Conservation (phyloP, 2,797 vertebrate genomes). For the Hemitrygon akajei region DNA sequence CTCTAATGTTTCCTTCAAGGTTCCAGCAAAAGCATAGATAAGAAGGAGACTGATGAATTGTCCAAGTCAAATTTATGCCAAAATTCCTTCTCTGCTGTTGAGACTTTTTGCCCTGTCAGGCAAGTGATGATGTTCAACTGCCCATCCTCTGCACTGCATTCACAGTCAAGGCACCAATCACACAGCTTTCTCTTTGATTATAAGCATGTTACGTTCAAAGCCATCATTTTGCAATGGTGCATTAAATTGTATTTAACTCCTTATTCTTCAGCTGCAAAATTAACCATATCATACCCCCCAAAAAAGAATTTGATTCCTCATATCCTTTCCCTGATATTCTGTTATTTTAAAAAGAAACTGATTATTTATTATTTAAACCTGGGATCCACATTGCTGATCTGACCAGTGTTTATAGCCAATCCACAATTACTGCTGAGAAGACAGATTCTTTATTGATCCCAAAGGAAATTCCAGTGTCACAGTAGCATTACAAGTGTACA, state of each 20-base stretch:
- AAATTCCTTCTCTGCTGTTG: conserved; percentile 36
- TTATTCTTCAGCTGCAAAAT: not conserved
- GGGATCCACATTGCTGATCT: too few species aligned
- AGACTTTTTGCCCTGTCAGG: conserved; percentile 23
- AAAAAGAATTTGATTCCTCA: not conserved
- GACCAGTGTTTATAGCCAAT: too few species aligned
- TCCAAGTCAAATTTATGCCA: conserved; percentile 12
- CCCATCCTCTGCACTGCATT: conserved; percentile 20
- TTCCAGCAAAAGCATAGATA: conserved; percentile 46
- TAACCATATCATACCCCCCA: not conserved
- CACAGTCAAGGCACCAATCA: not conserved
- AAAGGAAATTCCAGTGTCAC: too few species aligned
- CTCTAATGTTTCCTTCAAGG: conserved; percentile 53
- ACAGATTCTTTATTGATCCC: too few species aligned
- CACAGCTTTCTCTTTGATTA: not conserved
- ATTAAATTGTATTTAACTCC: not conserved
- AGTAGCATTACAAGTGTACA: too few species aligned
- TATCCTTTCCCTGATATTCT: conserved; percentile 1
- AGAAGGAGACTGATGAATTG: conserved; percentile 38
- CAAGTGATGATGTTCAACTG: conserved; percentile 33
- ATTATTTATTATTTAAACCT: too few species aligned
- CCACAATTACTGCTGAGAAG: too few species aligned
- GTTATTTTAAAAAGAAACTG: not conserved
- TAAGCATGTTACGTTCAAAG: not conserved
- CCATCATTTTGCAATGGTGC: not conserved